These are phyloP conservation scores for Neodiprion lecontei DNA, from an alignment of 1,140 invertebrate genomes.

Conservation along the genomic window DNA sequence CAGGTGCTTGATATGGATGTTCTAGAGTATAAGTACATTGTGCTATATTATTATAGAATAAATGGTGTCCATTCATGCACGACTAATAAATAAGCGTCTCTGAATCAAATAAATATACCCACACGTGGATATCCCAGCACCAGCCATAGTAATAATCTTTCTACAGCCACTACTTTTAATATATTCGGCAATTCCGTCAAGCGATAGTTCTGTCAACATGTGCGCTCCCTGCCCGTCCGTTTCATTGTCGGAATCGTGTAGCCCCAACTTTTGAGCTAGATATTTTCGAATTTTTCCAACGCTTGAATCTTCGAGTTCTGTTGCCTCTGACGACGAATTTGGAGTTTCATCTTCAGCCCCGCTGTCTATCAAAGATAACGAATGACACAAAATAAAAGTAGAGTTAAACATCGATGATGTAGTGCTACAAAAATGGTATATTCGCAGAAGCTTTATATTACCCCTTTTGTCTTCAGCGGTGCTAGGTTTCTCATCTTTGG, in stretches of 20 bases:
- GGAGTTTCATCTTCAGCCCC: neutral
- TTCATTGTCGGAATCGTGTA: slow-evolving; percentile 31
- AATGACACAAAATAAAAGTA: neutral
- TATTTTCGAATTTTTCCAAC: slow-evolving; percentile 51
- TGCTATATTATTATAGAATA: too few species aligned
- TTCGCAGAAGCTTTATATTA: neutral
- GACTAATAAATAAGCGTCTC: neutral
- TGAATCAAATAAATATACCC: slow-evolving; percentile 53
- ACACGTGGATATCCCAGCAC: slow-evolving; percentile 95
- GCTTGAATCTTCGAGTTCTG: slow-evolving; percentile 23
- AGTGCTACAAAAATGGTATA: neutral
- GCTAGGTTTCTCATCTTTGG: neutral
- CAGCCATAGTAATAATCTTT: slow-evolving; percentile 92
- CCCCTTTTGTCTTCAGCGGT: neutral
- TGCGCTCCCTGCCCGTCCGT: slow-evolving; percentile 20
- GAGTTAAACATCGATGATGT: neutral
- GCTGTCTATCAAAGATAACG: neutral
- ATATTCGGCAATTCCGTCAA: slow-evolving; percentile 76
- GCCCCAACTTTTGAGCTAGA: slow-evolving; percentile 42
- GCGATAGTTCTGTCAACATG: slow-evolving; percentile 56
- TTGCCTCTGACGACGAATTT: neutral
- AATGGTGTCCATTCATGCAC: too few species aligned
- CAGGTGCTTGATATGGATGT: too few species aligned
- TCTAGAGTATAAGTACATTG: too few species aligned
- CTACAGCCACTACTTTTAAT: slow-evolving; percentile 79